These are phyloP conservation scores for Platygyra sinensis DNA, from an alignment of 64 coral and sea anemone species.

Conservation along the genomic window DNA sequence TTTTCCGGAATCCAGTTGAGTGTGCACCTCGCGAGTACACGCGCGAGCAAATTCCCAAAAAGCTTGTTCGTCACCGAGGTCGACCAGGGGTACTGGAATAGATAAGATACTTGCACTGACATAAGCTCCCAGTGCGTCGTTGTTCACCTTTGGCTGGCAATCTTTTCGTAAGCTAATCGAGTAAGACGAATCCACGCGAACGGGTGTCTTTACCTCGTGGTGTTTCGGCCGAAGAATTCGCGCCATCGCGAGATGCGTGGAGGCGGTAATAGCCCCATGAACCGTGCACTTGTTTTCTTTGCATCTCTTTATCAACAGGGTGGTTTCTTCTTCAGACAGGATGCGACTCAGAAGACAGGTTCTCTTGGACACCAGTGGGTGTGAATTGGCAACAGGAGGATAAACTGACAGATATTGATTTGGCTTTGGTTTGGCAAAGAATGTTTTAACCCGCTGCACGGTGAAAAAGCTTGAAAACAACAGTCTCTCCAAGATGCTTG, in stretches of 20 bases:
- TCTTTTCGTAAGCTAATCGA: constrained; percentile 50
- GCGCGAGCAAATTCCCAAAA: constrained; percentile 80
- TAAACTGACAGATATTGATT: constrained; percentile 64
- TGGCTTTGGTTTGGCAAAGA: constrained; percentile 40
- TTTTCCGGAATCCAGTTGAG: constrained; percentile 29
- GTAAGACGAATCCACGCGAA: constrained; percentile 37
- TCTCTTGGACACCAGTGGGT: constrained; percentile 49
- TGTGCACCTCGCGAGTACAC: constrained; percentile 57
- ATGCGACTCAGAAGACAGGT: constrained; percentile 42
- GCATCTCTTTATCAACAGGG: constrained; percentile 38
- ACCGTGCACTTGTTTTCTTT: constrained; percentile 60
- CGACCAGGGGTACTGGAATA: constrained; percentile 25
- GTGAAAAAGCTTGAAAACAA: constrained; percentile 46
- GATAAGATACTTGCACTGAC: constrained; percentile 10
- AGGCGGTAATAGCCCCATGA: constrained; percentile 50
- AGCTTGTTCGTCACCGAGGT: constrained; percentile 6
- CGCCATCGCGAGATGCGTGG: constrained; percentile 45
- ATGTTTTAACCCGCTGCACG: constrained; percentile 25
- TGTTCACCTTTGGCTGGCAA: constrained; percentile 58
- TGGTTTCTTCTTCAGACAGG: constrained; percentile 48
- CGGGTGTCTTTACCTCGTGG: background rate
- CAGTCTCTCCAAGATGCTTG: constrained; percentile 22
- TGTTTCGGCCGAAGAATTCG: constrained; percentile 53
- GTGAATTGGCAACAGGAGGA: constrained; percentile 41
- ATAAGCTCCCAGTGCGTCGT: constrained; percentile 67